phyloP scores from a whole-genome alignment of 2,113 vertebrate species.

The Synchiropus splendidus region DNA sequence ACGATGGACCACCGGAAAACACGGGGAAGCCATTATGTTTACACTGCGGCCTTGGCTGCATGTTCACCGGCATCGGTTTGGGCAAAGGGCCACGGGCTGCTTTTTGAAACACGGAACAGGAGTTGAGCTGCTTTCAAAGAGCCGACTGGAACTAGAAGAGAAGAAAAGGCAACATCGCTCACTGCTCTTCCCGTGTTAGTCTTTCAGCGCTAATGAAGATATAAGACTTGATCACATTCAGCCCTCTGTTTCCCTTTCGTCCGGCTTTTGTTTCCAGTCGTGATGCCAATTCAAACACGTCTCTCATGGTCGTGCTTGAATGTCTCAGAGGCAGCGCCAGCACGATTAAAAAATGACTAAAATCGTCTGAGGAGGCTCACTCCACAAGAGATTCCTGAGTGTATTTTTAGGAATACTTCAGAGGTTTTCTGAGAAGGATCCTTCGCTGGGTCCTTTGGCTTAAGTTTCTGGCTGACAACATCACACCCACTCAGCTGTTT shows the following conservation, averaged over 20 bases:
- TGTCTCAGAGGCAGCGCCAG: conserved; percentile 37
- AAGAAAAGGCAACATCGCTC: conserved; percentile 21
- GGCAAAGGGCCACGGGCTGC: conserved; percentile 11
- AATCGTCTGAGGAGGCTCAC: background rate
- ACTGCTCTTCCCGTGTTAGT: conserved; percentile 35
- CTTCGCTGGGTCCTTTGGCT: no score
- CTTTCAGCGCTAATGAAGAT: conserved; percentile 37
- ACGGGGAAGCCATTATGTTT: conserved; percentile 39
- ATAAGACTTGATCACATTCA: conserved; percentile 40
- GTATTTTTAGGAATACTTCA: no score
- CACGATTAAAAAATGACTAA: conserved; percentile 12
- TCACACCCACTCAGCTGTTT: background rate
- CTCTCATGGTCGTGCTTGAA: conserved; percentile 33
- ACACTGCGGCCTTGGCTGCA: conserved; percentile 35
- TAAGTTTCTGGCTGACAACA: no score
- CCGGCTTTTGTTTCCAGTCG: conserved; percentile 51
- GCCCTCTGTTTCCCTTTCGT: conserved; percentile 37
- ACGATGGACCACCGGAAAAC: conserved; percentile 28
- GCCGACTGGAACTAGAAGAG: conserved; percentile 22
- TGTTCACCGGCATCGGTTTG: conserved; percentile 20
- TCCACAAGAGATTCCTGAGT: no score
- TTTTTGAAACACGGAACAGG: conserved; percentile 22
- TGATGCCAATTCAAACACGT: conserved; percentile 57
- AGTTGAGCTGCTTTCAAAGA: conserved; percentile 31
- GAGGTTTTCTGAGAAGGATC: no score